Base-by-base conservation (phyloP, 23 tunicate species). In the Ciona savignyi region DNA sequence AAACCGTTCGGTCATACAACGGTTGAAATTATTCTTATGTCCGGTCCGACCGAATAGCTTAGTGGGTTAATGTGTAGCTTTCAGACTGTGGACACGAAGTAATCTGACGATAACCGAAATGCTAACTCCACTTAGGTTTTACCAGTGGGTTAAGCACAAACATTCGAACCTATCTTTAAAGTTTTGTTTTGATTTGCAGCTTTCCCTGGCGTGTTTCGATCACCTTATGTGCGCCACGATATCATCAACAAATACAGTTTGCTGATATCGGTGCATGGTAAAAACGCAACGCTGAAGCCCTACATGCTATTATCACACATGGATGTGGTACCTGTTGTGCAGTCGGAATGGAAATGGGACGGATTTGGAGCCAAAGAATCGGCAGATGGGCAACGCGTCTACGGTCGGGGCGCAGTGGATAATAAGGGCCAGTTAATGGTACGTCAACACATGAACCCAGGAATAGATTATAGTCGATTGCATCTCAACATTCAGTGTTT, bases 351-450 rank as follows among this genome's bases (percentile, higher is more conserved):
- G 93, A 19, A 77, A 22, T 51, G 33, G 29, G 69, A 66, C 19
- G 80, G 89, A 24, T 86, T 86, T 81, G 61, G 34, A 21, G 86
- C 86, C 23, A 33, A 25, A 21, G 85, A 80, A 34, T 33, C 60
- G 23, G 71, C 62, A 29, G 66, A 70, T 35, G 82, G 77, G 4
- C 23, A 71, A 23, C 26, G 60, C 56, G 77, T 86, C 25, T 86
- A 80, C 62, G 93, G 70, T n/a, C 68, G 93, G 61, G 93, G 93
- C 25, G 77, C 93, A 2, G 68, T 86, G n/a, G 93, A 86, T 68
- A 67, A 63, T 65, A 86, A 86, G 34, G 77, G 35, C 3, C 60
- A 33, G 0, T 42, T 86, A 3, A 86, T 86, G 22, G 93, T 86
- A 70, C 68, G 93, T 24, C 0, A 28, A n/a, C n/a, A n/a, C n/a